Evolutionary conservation across 1,140 invertebrate genomes (phyloP).

Genomic region (Brachionus manjavacas): DNA sequence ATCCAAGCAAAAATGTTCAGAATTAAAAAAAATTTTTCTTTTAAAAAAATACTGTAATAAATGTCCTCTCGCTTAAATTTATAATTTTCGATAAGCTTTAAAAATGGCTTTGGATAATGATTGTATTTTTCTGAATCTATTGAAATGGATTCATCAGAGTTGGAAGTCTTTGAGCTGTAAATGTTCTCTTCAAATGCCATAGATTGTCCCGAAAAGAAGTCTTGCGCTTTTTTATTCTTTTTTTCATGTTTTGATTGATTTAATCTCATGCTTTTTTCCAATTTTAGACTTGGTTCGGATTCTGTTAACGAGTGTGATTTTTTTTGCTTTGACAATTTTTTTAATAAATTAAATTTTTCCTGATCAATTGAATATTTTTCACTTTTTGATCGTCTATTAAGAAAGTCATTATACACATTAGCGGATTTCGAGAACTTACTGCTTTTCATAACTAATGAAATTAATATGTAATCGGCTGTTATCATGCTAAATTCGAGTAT

Average conservation of each 20-base stretch:
- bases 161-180: background rate
- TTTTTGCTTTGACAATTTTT: background rate
- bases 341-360: background rate
- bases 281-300: background rate
- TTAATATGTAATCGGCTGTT: background rate
- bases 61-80: background rate
- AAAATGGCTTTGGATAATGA: background rate
- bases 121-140: background rate
- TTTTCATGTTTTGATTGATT: background rate
- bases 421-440: background rate
- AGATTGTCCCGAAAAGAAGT: background rate
- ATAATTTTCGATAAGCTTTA: background rate
- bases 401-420: conserved; percentile 12
- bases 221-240: background rate
- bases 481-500: conserved; percentile 4
- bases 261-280: background rate
- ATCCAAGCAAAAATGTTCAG: conserved; percentile 24
- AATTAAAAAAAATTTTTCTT: conserved; percentile 18
- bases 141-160: background rate
- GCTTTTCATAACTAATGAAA: background rate
- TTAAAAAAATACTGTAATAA: background rate
- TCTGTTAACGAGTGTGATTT: background rate
- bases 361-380: background rate
- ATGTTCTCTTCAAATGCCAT: background rate
- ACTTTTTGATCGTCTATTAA: background rate